Percentiles rank a stretch among this genome's conserved stretches.
phyloP scores from a whole-genome alignment of 2,113 vertebrate genomes.

The Gopherus flavomarginatus region DNA sequence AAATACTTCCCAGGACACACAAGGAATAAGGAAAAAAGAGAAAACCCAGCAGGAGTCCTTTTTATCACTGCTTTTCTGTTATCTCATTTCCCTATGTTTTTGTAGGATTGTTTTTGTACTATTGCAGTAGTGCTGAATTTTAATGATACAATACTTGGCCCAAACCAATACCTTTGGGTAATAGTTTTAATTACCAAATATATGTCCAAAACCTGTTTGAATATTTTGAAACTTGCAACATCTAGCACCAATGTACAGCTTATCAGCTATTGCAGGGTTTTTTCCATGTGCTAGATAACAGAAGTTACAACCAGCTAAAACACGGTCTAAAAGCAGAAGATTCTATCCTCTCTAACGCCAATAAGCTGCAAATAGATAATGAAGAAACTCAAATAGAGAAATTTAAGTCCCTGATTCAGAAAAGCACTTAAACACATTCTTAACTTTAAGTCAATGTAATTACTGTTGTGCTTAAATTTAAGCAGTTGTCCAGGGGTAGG shows the following conservation, averaged over 20 bases:
- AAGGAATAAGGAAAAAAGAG: not conserved
- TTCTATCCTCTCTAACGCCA: not conserved
- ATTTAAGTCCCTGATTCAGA: not conserved
- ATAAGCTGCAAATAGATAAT: fast-evolving
- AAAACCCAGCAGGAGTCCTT: not conserved
- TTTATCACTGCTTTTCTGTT: conserved; percentile 25
- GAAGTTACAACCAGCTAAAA: not conserved
- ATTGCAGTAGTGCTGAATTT: conserved; percentile 50
- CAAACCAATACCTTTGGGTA: conserved; percentile 9
- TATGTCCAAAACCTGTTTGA: conserved; percentile 26
- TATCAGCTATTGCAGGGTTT: not conserved
- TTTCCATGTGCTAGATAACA: not conserved
- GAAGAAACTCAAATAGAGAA: not conserved
- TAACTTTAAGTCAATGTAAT: not conserved
- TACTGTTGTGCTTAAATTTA: not conserved
- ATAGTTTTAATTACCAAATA: conserved; percentile 41
- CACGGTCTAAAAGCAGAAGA: not conserved
- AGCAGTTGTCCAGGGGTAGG: not conserved
- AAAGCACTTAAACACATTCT: not conserved
- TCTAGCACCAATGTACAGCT: not conserved
- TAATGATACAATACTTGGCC: conserved; percentile 61
- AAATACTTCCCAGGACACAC: not conserved
- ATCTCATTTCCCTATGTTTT: conserved; percentile 39
- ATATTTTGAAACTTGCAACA: conserved; percentile 24
- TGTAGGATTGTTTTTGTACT: conserved; percentile 37